Evolutionary conservation across 2,888 invertebrate genomes (phyloP).

Genomic region (Galerucella pusilla): DNA sequence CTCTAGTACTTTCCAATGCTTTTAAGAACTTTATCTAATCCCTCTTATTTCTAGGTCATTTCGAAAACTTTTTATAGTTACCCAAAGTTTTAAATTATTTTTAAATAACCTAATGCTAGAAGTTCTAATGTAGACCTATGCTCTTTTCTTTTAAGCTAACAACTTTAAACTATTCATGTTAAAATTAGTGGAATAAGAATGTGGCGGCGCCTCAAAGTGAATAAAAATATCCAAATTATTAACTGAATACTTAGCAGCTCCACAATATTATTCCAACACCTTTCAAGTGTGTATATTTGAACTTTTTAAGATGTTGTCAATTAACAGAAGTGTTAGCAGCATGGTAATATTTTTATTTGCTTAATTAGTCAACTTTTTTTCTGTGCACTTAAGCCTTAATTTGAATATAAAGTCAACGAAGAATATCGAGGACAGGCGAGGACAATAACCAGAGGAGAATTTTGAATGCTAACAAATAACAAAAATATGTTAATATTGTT

Average conservation of each 20-base stretch:
- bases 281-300: neutral
- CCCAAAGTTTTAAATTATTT: too few relatives aligned
- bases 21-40: too few relatives aligned
- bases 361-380: neutral
- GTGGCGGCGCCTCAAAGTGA: neutral
- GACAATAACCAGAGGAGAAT: conserved; percentile 5
- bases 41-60: too few relatives aligned
- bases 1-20: too few relatives aligned
- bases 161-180: too few relatives aligned
- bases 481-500: neutral
- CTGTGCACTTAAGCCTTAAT: neutral
- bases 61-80: too few relatives aligned
- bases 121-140: too few relatives aligned
- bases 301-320: neutral
- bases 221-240: neutral
- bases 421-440: neutral
- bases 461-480: neutral
- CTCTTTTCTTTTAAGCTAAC: too few relatives aligned
- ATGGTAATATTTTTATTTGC: neutral
- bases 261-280: neutral
- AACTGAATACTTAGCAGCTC: neutral
- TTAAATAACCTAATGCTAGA: too few relatives aligned
- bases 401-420: neutral
- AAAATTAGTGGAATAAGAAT: too few relatives aligned
- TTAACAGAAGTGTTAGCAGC: neutral